Conservation (phyloP, 1,140 invertebrate genomes). For the Stegodyphus mimosarum region DNA sequence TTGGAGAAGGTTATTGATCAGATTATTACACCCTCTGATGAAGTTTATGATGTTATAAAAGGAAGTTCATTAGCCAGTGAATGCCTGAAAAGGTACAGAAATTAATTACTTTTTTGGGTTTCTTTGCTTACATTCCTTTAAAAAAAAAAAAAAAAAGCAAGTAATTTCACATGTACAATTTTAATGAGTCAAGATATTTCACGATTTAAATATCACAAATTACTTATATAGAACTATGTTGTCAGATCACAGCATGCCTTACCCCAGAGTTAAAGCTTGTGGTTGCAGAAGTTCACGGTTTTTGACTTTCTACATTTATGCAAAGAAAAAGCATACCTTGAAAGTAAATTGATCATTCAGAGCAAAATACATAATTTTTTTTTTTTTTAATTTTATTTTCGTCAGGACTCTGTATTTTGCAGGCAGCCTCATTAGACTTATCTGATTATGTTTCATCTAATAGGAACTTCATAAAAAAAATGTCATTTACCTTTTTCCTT, state of each 20-base stretch:
- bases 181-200: neutral
- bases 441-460: no score
- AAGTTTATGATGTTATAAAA: constrained; percentile 71
- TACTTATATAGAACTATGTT: neutral
- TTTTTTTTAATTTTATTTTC: no score
- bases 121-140: constrained; percentile 8
- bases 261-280: no score
- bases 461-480: no score
- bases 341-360: no score
- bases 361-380: no score
- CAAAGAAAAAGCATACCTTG: no score
- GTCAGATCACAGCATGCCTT: neutral
- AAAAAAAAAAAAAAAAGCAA: neutral
- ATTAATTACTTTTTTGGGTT: neutral
- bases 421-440: no score
- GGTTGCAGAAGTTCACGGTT: no score
- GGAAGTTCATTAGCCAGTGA: constrained; percentile 70
- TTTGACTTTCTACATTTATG: no score
- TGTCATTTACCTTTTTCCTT: no score
- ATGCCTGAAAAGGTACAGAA: constrained; percentile 68
- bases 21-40: constrained; percentile 70
- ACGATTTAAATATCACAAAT: neutral
- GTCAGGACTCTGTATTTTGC: no score
- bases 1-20: constrained; percentile 73
- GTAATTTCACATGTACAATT: neutral